phyloP scores from a whole-genome alignment of 2,113 vertebrate species.

The Salvelinus namaycush region DNA sequence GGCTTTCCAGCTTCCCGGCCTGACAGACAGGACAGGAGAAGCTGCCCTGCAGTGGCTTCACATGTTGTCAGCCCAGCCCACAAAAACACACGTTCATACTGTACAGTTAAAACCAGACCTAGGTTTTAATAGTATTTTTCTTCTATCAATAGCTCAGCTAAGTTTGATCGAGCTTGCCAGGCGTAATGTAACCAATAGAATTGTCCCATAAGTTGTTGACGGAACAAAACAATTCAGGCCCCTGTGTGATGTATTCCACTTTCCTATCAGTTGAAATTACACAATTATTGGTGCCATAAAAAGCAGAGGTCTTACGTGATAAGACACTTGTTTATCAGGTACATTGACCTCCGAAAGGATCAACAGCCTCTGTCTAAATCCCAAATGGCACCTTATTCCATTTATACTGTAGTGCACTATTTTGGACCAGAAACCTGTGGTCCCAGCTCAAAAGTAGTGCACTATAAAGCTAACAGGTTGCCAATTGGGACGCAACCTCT shows the following conservation, averaged over 20 bases:
- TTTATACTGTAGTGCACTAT: slow-evolving; percentile 2
- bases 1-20: not conserved
- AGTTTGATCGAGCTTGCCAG: no score
- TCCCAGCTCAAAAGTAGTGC: no score
- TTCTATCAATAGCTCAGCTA: no score
- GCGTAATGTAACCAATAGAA: no score
- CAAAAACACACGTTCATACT: not conserved
- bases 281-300: slow-evolving; percentile 50
- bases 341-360: slow-evolving; percentile 27
- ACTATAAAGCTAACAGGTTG: not conserved
- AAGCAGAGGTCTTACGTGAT: slow-evolving; percentile 9
- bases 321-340: slow-evolving; percentile 47
- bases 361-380: slow-evolving; percentile 12
- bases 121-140: no score
- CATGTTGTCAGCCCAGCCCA: not conserved
- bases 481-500: no score
- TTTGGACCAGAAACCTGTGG: no score
- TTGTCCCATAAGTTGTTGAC: not conserved
- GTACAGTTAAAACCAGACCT: not conserved
- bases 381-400: no score
- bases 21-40: no score
- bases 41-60: no score
- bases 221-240: slow-evolving; percentile 12
- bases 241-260: slow-evolving; percentile 18
- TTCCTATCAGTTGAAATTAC: slow-evolving; percentile 43